Evolutionary conservation across 2,888 invertebrate species (phyloP).

Genomic region (Drosophila subquinaria): DNA sequence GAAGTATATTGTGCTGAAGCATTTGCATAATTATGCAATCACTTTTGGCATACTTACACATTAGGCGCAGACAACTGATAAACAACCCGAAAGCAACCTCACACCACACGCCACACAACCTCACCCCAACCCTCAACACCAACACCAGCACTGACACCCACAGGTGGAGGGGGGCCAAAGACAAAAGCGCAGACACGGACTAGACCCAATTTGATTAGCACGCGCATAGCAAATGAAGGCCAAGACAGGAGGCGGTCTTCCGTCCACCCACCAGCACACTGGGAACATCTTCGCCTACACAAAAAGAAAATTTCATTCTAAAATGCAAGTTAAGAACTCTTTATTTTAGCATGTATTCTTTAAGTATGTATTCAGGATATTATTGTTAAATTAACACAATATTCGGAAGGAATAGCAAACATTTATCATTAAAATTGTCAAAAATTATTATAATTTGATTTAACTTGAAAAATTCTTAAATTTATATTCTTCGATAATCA

Average conservation of each 20-base stretch:
- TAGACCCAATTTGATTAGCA: conserved; percentile 81
- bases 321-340: no score
- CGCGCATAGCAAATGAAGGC: conserved; percentile 75
- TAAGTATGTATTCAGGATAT: no score
- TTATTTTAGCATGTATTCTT: no score
- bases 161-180: conserved; percentile 17
- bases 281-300: conserved; percentile 3
- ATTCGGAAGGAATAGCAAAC: no score
- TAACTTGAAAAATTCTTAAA: no score
- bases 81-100: conserved; percentile 55
- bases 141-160: conserved; percentile 15
- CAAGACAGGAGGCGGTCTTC: conserved; percentile 37
- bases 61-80: conserved; percentile 80
- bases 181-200: conserved; percentile 74
- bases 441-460: no score
- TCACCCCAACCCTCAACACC: conserved; percentile 18
- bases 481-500: no score
- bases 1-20: conserved; percentile 70
- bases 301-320: no score
- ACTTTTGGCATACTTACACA: conserved; percentile 79
- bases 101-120: conserved; percentile 4
- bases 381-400: no score
- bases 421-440: no score
- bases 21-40: conserved; percentile 85
- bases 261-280: conserved; percentile 11